Percentiles rank a stretch among this genome's conserved stretches.
Evolutionary conservation across 1,140 invertebrate species (phyloP).

Genomic region (Trichoplusia ni): DNA sequence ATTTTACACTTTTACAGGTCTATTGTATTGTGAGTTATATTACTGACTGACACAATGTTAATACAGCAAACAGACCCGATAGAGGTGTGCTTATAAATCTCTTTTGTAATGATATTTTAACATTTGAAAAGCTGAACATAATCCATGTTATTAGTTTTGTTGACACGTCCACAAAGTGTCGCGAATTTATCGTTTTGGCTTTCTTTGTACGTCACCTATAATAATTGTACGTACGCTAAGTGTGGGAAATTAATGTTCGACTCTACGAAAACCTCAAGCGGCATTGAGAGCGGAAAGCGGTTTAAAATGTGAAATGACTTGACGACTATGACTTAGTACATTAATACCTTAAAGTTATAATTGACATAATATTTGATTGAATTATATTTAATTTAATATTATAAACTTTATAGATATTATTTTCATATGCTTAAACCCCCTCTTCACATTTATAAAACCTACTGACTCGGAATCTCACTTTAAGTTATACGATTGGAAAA

Average conservation of each 20-base stretch:
- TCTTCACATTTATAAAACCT: too few species aligned
- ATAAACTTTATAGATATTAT: too few species aligned
- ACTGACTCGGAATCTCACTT: too few species aligned
- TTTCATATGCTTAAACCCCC: too few species aligned
- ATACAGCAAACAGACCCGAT: constrained; percentile 18
- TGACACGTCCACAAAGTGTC: constrained; percentile 55
- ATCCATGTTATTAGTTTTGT: constrained; percentile 56
- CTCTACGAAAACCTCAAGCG: not conserved
- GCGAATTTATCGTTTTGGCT: constrained; percentile 53
- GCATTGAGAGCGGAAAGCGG: constrained; percentile 1
- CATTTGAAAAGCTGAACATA: constrained; percentile 33
- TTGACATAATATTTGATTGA: too few species aligned
- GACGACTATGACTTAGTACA: too few species aligned
- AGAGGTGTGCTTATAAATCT: constrained; percentile 23
- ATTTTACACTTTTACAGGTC: not conserved
- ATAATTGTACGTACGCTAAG: constrained; percentile 60
- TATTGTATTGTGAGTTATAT: constrained; percentile 3
- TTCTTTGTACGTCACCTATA: constrained; percentile 44
- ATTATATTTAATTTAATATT: too few species aligned
- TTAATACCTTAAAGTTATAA: too few species aligned
- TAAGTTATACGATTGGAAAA: too few species aligned
- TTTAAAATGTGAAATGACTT: not conserved
- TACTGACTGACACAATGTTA: constrained; percentile 23
- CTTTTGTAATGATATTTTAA: constrained; percentile 20
- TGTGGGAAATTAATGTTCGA: constrained; percentile 70